phyloP scores from a whole-genome alignment of 2,797 vertebrate genomes.

The Gymnocypris eckloni region DNA sequence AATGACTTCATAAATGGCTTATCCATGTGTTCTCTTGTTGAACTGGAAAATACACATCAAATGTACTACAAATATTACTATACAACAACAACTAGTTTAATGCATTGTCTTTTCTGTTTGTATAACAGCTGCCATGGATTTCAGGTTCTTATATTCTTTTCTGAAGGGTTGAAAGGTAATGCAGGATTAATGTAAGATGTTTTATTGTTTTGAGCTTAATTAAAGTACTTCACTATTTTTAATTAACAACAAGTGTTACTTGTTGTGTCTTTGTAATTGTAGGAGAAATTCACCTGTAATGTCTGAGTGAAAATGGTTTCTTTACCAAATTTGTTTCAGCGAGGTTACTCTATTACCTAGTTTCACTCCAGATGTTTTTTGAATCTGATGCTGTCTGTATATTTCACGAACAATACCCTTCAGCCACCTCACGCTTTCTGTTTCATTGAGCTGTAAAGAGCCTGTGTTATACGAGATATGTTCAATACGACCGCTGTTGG shows the following conservation, averaged over 20 bases:
- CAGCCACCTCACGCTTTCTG: constrained; percentile 59
- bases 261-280: neutral
- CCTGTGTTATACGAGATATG: constrained; percentile 62
- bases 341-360: no score
- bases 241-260: neutral
- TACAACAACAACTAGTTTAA: neutral
- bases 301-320: neutral
- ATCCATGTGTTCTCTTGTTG: neutral
- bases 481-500: constrained; percentile 63
- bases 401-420: constrained; percentile 30
- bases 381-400: neutral
- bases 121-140: constrained; percentile 33
- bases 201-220: constrained; percentile 9
- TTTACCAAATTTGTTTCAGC: neutral
- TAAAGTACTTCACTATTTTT: constrained; percentile 6
- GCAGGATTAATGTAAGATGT: constrained; percentile 17
- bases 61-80: neutral
- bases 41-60: neutral
- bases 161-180: constrained; percentile 28
- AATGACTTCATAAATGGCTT: constrained; percentile 1
- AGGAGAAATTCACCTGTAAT: neutral
- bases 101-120: neutral
- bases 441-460: constrained; percentile 79
- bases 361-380: no score
- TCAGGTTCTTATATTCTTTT: neutral